A percentile compares a stretch with the other conserved stretches of the same genome.
phyloP scores from a whole-genome alignment of 2,888 invertebrate species.

The Dyspetes luteomarginatus region DNA sequence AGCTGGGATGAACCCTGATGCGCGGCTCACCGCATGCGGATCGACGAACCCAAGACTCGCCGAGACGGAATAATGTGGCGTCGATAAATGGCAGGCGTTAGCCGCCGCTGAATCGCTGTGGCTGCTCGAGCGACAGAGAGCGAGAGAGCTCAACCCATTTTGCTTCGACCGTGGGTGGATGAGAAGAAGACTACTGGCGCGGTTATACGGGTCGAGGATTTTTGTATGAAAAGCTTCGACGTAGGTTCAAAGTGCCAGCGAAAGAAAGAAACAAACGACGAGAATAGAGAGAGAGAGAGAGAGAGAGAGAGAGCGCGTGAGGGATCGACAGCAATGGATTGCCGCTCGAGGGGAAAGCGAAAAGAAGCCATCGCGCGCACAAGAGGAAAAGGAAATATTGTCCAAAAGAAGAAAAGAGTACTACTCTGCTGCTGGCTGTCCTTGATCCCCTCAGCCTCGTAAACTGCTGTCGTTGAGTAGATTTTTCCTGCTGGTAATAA shows the following conservation, averaged over 20 bases:
- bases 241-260: conserved; percentile 47
- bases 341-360: conserved; percentile 51
- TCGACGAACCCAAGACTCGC: conserved; percentile 60
- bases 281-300: conserved; percentile 11
- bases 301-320: conserved; percentile 16
- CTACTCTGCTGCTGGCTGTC: conserved; percentile 4
- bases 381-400: conserved; percentile 52
- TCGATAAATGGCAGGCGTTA: conserved; percentile 67
- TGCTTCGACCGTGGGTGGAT: conserved; percentile 32
- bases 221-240: conserved; percentile 60
- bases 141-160: conserved; percentile 44
- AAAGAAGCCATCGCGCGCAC: not conserved
- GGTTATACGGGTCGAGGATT: conserved; percentile 56
- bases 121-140: conserved; percentile 5
- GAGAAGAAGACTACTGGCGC: conserved; percentile 13
- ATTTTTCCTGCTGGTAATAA: conserved; percentile 46
- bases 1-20: conserved; percentile 41
- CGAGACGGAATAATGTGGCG: conserved; percentile 67
- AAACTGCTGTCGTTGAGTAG: conserved; percentile 18
- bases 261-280: conserved; percentile 1
- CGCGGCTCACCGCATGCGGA: conserved; percentile 52
- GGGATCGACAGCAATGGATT: conserved; percentile 54
- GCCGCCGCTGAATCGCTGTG: conserved; percentile 57
- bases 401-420: conserved; percentile 21
- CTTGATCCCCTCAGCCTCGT: no score